Evolutionary conservation across 2,888 invertebrate genomes (phyloP), one percentile per base, ranked within the genome.

Genomic region (Ametastegia equiseti): DNA sequence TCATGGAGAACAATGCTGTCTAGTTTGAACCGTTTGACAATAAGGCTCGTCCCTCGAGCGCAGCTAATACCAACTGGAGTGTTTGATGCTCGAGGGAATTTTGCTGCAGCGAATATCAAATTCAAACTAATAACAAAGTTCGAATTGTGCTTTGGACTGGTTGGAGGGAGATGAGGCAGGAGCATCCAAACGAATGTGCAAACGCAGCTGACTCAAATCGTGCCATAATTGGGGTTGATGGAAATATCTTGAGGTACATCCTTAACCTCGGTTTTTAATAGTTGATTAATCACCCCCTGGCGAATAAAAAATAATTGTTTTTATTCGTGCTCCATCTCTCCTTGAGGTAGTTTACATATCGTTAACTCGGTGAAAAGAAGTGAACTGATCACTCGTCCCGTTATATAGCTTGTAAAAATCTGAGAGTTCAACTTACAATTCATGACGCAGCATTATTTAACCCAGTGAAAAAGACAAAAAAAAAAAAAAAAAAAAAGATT

Each of bases 101-200:
- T 19, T 36, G 39, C 36, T 39, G 65, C 65, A 67, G n/a, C 39
- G 47, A 71, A 71, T 71, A 71, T 71, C 47, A 71, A 47, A 71
- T 71, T 71, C 47, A 47, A 71, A 71, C 71, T 71, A 71, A 71
- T 71, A 71, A 71, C 71, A 47, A 71, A 71, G 47, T 71, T 71
- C 6, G 27, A 71, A 71, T 71, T 71, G n/a, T 71, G 30, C 30
- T 45, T 15, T 23, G n/a, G 45, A 15, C 36, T n/a, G n/a, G 15
- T 15, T 30, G 15, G 27, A 1, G 4, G 30, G 27, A n/a, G 39
- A 9, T 23, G 69, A 9, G 42, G 42, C 3, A 1, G 42, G 54
- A 54, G 54, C 9, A 11, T 54, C 3, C 5, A 7, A 23, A 54
- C 19, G 23, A 54, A 23, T 54, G 19, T 23, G 9, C 11, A 23